Evolutionary conservation across 2,113 vertebrate genomes (phyloP).

Genomic region (Vombatus ursinus): DNA sequence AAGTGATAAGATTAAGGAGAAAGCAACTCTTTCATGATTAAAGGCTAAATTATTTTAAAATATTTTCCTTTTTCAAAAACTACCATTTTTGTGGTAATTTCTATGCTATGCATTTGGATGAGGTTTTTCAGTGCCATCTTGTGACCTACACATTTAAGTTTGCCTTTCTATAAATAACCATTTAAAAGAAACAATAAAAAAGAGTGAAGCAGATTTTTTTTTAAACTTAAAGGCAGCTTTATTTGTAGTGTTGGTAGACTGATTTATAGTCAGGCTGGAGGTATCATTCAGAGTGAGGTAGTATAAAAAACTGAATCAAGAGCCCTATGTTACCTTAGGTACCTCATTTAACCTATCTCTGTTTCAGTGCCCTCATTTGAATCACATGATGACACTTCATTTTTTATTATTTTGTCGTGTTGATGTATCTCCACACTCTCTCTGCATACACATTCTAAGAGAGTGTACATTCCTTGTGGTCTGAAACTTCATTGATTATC

Average conservation of each 20-base stretch:
- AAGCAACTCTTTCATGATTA: conserved; percentile 40
- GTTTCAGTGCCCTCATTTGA: neutral
- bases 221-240: neutral
- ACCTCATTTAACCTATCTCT: neutral
- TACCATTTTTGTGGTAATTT: conserved; percentile 1
- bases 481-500: neutral
- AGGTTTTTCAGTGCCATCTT: neutral
- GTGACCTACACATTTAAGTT: neutral
- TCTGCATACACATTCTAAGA: neutral
- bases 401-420: neutral
- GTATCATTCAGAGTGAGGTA: neutral
- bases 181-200: neutral
- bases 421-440: neutral
- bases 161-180: neutral
- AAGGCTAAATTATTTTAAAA: conserved; percentile 53
- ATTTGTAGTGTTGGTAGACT: neutral
- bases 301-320: neutral
- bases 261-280: neutral
- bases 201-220: neutral
- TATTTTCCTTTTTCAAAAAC: neutral
- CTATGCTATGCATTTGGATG: neutral
- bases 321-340: neutral
- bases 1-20: conserved; percentile 30
- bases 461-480: neutral
- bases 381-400: neutral